phyloP scores from a whole-genome alignment of 2,113 vertebrate species.

The Petrocephalus microphthalmus region DNA sequence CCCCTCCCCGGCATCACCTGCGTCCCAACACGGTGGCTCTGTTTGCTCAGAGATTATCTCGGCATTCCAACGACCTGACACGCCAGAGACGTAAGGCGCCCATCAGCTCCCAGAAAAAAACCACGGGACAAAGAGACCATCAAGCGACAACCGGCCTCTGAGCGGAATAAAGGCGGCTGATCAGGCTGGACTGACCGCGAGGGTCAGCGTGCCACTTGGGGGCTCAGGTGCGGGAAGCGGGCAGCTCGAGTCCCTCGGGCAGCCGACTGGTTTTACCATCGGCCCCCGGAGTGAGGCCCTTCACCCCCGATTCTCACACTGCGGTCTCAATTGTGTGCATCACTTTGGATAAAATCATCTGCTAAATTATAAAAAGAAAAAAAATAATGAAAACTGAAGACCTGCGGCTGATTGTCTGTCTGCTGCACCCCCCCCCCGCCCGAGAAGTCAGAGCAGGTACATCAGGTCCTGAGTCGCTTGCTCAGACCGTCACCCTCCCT shows the following conservation, averaged over 20 bases:
- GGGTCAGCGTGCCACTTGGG: background rate
- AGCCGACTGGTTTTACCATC: background rate
- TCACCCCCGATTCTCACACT: background rate
- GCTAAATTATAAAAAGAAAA: background rate
- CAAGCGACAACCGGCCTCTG: background rate
- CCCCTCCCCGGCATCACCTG: background rate
- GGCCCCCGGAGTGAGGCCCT: background rate
- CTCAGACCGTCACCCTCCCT: background rate
- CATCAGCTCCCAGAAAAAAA: background rate
- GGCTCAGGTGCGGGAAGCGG: background rate
- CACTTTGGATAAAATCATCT: background rate
- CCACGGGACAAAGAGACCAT: background rate
- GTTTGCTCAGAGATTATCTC: background rate
- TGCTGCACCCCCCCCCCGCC: background rate
- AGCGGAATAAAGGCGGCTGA: background rate
- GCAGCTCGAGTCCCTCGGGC: background rate
- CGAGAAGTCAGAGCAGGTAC: background rate
- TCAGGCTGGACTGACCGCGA: background rate
- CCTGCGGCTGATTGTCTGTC: too few relatives aligned
- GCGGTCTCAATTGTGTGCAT: background rate
- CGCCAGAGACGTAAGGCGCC: background rate
- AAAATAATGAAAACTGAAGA: background rate
- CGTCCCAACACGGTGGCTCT: background rate
- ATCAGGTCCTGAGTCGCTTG: background rate
- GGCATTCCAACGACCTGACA: constrained; percentile 14